Evolutionary conservation across 2,113 vertebrate species (phyloP), one percentile per base, ranked within the genome.

Genomic region (Dicentrarchus labrax): DNA sequence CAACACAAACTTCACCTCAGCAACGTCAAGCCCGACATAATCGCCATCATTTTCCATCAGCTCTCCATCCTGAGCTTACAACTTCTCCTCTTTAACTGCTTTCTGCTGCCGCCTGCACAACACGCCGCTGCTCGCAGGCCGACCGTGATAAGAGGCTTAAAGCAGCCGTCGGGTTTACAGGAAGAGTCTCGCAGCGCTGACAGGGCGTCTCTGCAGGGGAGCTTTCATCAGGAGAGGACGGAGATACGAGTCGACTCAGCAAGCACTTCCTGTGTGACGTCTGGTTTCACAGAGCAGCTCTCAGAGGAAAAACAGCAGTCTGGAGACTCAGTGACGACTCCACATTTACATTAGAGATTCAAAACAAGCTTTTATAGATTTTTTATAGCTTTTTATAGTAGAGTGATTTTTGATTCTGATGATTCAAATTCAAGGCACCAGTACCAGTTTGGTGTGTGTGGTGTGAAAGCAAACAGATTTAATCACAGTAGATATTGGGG

Each of bases 131-230:
- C 79, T 80, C 81, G 12, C 10, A 36, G 38, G 48, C 45, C 0
- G 22, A 53, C 36, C 41, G 24, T 2, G 84, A 64, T 90, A 87
- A 87, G 88, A 80, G 69, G 88, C 72, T 90, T 87, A 87, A 50
- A 13, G 67, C 66, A 0, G 22, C 4, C 19, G 19, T 13, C 0
- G 45, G 13, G 43, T 65, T 66, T 47, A 51, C 84, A 74, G 79
- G 61, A 77, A 24, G 56, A 57, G 41, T 41, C 51, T 78, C 2
- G 13, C 6, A 6, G 69, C 21, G 65, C 78, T 76, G 84, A 86
- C 78, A 38, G 67, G 66, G 71, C 39, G 82, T 47, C 78, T 85
- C 74, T 76, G 61, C 36, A 12, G 85, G 85, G 15, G 56, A 8
- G 82, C 75, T 47, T 71, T 78, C 64, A 66, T 54, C 72, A 21